Evolutionary conservation across 2,797 vertebrate species (phyloP), one percentile per base, ranked within the genome.

Genomic region (Buceros bicornis): DNA sequence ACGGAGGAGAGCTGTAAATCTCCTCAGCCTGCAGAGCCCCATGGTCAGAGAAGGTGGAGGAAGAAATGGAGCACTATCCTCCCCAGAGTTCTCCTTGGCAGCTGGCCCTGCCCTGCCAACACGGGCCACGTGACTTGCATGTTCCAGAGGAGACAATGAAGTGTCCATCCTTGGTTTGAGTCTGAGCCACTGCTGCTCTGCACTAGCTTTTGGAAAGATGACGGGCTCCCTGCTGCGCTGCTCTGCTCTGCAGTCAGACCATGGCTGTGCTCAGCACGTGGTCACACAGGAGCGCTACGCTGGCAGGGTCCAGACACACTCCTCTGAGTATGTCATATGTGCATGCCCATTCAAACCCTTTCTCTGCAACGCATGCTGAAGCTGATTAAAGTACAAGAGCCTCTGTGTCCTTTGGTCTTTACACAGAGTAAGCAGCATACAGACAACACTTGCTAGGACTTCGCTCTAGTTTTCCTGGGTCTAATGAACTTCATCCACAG

Each of bases 71-170:
- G 70, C 47, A 76, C 40, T 70, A 43, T 20, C 24, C 4, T 90
- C 28, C 25, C 14, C 31, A 73, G 24, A 28, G 20, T 29, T 24
- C 50, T 40, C 28, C 51, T 47, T 2, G 3, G 51, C 4, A 1
- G 19, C 56, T 43, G 73, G 31, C 56, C 79, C 50, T 82, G 82
- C n/a, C 33, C 35, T 56, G 48, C 22, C 56, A 37, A 9, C 40
- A 50, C 0, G 2, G 37, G 28, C 35, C 0, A 0, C 8, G 58
- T 11, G 22, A 62, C 26, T 50, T 40, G 58, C 29, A 42, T 0
- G 0, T 7, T 7, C 69, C 40, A 21, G 45, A 67, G 40, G 37
- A 85, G 48, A 58, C 11, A n/a, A 18, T 0, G 0, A 1, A 7
- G 19, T 33, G 26, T 40, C 24, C 21, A 73, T 57, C 15, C 31